Base-by-base conservation (phyloP, 2,797 vertebrate species). In the Microchirus variegatus region DNA sequence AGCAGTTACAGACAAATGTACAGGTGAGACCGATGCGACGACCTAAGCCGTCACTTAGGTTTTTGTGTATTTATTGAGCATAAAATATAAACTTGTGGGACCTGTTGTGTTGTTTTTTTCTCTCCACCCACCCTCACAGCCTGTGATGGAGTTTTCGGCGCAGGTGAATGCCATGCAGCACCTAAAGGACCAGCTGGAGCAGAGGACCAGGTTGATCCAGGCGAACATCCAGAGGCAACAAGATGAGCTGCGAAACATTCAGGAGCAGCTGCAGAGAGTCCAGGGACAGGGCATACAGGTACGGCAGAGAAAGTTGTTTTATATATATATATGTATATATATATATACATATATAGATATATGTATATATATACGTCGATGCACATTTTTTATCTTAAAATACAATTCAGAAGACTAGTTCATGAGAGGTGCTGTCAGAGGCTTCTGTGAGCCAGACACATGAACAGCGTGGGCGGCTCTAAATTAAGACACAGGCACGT, bases 151-250 rank as follows among this genome's bases (percentile, higher is more conserved):
- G 82, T 94, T 95, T 65, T 90, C 94, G 0, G 82, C 88, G 0
- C 96, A 96, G 69, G 79, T 94, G 78, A 94, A 94, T 9, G 93
- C 95, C 70, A 94, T 96, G 93, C 93, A 95, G 81, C 94, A 95
- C 67, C 90, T 97, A 40, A 96, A 93, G 67, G 91, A 96, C 14
- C 95, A 97, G 71, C 90, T 98, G 81, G 94, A 95, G 35, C 92
- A 96, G 72, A 91, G 94, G 70, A 96, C 93, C 0, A 92, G 90
- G 56, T 74, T 94, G 69, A 92, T 97, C 68, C 94, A 96, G 73
- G 91, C 89, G 11, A 94, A 95, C 85, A 95, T 97, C 80, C 93
- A 94, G 82, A 93, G 89, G 0, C 95, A 97, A 79, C 94, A 95
- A 75, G 93, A 95, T 2, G 94, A 95, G 54, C 90, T 96, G 31